Base-by-base conservation (phyloP, 2,888 invertebrate species). In the Notocelia uddmanniana region DNA sequence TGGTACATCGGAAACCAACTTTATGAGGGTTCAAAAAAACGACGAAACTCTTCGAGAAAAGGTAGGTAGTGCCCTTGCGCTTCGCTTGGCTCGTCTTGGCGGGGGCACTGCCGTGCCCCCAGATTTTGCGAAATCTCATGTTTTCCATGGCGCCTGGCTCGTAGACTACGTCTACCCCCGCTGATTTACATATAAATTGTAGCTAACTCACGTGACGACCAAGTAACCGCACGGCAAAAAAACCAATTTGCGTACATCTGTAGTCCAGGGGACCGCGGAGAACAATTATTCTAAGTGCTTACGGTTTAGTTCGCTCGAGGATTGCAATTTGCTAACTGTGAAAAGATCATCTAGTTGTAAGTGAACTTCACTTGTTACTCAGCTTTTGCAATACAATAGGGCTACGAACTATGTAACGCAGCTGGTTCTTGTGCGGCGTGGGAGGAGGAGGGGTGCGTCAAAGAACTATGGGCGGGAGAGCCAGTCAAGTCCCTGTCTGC, bases 161-260 rank as follows among this genome's bases (percentile, higher is more conserved):
- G 75, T 74, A 19, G 73, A 23, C 85, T 86, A 84, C 3, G 41
- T 50, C 75, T 80, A 79, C 85, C 84, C 84, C 79, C 77, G 79
- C 69, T 87, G 87, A 92, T 93, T 93, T 92, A 85, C 93, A 93
- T 93, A 89, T 93, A 92, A 92, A 93, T 93, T 92, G 90, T 89
- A 88, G 85, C 86, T 86, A 89, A 88, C 90, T 90, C 91, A 92
- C 90, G 91, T 90, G 91, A 85, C 88, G 82, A 92, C 62, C 57
- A 41, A 83, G 84, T 86, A 87, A 89, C 89, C 89, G 87, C 88
- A 84, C 88, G 85, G 85, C 74, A 73, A 66, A 69, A n/a, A 59
- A 67, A 68, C 68, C 71, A 71, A 71, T 71, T 66, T 67, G 48
- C 59, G 23, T 66, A 59, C 66, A 57, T 52, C 50, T 54, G 64